Conservation (phyloP, 2,888 invertebrate species). For the Griposia aprilina region DNA sequence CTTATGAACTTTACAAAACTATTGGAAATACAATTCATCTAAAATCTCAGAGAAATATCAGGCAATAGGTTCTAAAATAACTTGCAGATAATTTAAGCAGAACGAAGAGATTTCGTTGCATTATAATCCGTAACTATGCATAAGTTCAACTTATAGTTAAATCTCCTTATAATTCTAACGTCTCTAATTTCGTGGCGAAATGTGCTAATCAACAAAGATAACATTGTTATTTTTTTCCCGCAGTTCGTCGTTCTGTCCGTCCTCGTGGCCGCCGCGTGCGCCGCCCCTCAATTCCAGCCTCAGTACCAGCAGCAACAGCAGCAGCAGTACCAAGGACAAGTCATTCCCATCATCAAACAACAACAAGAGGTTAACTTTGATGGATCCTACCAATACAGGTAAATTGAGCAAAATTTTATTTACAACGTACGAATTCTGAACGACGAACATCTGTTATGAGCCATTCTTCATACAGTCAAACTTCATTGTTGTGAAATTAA, state of each 20-base stretch:
- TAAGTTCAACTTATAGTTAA: background rate
- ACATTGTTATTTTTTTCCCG: slow-evolving; percentile 58
- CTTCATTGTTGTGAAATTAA: slow-evolving; percentile 42
- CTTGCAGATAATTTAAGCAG: background rate
- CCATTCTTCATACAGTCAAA: slow-evolving; percentile 34
- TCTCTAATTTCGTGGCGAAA: slow-evolving; percentile 15
- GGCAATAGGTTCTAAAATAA: background rate
- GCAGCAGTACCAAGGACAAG: slow-evolving; percentile 75
- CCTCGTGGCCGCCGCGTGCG: slow-evolving; percentile 81
- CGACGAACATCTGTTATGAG: slow-evolving; percentile 12
- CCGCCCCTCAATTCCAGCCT: slow-evolving; percentile 80
- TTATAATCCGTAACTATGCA: background rate
- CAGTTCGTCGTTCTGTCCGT: slow-evolving; percentile 84
- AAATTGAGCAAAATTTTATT: slow-evolving; percentile 50
- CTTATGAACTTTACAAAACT: slow-evolving; percentile 40
- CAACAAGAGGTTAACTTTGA: slow-evolving; percentile 90
- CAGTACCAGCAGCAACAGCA: slow-evolving; percentile 77
- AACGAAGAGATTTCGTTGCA: slow-evolving; percentile 3
- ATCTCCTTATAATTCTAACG: background rate
- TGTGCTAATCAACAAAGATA: slow-evolving; percentile 3
- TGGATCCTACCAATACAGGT: slow-evolving; percentile 92
- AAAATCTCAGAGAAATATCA: background rate
- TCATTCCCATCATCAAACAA: slow-evolving; percentile 91
- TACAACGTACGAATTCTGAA: slow-evolving; percentile 8
- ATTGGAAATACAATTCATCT: slow-evolving; percentile 9